Evolutionary conservation across 2,797 vertebrate genomes (phyloP).

Genomic region (Yasuhikotakia modesta): DNA sequence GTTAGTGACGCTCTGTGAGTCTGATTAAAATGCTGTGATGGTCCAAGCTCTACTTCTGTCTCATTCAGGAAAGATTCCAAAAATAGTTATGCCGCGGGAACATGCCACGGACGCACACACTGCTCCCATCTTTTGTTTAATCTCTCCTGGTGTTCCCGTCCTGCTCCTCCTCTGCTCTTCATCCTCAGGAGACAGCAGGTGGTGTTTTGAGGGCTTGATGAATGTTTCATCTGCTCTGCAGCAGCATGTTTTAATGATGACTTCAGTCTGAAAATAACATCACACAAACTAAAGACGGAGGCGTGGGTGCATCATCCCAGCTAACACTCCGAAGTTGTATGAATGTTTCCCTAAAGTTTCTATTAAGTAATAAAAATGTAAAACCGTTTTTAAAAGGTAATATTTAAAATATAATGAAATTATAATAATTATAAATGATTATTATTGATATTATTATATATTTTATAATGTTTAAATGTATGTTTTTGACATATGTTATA

Average conservation of each 20-base stretch:
- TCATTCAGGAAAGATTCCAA: conserved; percentile 72
- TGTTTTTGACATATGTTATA: too few relatives aligned
- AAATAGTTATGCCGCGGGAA: conserved; percentile 73
- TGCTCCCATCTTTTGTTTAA: conserved; percentile 30
- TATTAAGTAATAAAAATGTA: too few relatives aligned
- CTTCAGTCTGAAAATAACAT: conserved; percentile 76
- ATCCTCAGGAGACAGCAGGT: conserved; percentile 18
- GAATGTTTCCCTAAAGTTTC: too few relatives aligned
- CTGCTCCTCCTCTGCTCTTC: conserved; percentile 22
- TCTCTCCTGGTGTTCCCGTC: too few relatives aligned
- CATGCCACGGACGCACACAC: conserved; percentile 52
- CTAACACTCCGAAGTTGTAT: too few relatives aligned
- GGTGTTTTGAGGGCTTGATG: conserved; percentile 54
- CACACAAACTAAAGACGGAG: conserved; percentile 61
- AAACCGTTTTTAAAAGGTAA: too few relatives aligned
- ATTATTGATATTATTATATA: too few relatives aligned
- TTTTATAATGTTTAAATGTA: too few relatives aligned
- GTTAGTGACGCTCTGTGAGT: conserved; percentile 59
- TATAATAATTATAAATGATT: too few relatives aligned
- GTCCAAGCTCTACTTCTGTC: conserved; percentile 67
- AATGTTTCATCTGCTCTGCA: conserved; percentile 73
- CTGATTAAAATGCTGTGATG: conserved; percentile 75
- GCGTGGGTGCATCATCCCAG: neutral
- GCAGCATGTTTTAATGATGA: conserved; percentile 78
- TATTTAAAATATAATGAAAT: too few relatives aligned